Conservation (phyloP, 2,888 invertebrate genomes). For the Dryobotodes eremita region DNA sequence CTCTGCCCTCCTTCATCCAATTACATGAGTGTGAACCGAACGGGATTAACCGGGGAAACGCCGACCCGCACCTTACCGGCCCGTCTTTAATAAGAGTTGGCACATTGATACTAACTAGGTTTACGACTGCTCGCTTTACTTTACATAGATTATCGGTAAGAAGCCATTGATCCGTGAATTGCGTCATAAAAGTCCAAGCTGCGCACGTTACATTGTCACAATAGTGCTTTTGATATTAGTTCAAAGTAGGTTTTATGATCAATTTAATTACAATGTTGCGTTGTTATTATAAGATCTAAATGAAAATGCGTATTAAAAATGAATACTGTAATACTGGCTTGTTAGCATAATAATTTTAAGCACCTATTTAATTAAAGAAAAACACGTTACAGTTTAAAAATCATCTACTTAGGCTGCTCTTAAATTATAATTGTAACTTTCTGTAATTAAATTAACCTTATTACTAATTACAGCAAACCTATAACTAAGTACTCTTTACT, state of each 20-base stretch:
- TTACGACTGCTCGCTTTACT: conserved; percentile 51
- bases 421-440: background rate
- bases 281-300: conserved; percentile 1
- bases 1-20: conserved; percentile 87
- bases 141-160: conserved; percentile 40
- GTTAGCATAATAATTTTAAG: background rate
- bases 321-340: background rate
- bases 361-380: background rate
- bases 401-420: background rate
- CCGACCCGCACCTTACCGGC: conserved; percentile 72
- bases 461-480: conserved; percentile 7
- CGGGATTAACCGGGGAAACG: conserved; percentile 82
- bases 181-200: conserved; percentile 41
- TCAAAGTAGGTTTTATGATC: conserved; percentile 44
- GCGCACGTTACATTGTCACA: conserved; percentile 40
- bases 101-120: conserved; percentile 74
- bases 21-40: conserved; percentile 88
- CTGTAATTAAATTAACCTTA: background rate
- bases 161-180: conserved; percentile 41
- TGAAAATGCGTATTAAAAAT: background rate
- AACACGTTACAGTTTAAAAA: background rate
- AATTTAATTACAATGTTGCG: conserved; percentile 41
- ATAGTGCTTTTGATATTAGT: conserved; percentile 38
- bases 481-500: background rate
- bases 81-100: conserved; percentile 66